Base-by-base conservation (phyloP, 2,113 vertebrate species). In the Muntiacus reevesi region DNA sequence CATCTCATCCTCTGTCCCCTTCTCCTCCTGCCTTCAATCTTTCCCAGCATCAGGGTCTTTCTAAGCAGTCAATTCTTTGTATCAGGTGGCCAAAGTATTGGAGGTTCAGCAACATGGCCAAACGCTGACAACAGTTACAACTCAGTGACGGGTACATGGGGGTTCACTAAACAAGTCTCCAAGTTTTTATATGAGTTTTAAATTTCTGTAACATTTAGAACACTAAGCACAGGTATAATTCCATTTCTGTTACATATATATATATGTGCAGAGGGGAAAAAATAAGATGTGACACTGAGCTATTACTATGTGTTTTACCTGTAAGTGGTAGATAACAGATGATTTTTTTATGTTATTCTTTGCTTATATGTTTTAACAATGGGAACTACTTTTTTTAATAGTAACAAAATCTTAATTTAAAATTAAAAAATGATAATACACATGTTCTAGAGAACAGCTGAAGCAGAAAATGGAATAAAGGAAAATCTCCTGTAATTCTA, bases 181-280 rank as follows among this genome's bases (percentile, higher is more conserved):
- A 43, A 2, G 67, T 40, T 83, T 97, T 86, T 59, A 30, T 25
- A 52, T 28, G 43, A 71, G 16, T 74, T 94, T 95, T 89, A 92
- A 71, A 93, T 86, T 95, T 76, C 87, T 89, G 9, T 50, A 93
- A 54, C 13, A 78, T 64, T 94, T 11, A 85, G n/a, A 97, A 85
- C 81, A 11, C 50, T 89, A 84, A 28, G 15, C 50, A 57, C 54
- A 87, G 10, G 52, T 87, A n/a, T 40, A 71, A 97, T 87, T 92
- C 27, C 21, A 96, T 64, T 96, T 96, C n/a, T 87, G 43, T 81
- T 94, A 79, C 78, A 67, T 76, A 76, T 27, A 40, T 40, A 74
- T 50, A 45, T 23, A 55, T 43, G 14, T 33, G 0, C 36, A 85
- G 6, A 67, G 45, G 25, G 9, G 6, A 62, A 95, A 89, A 85